Percentiles rank a stretch among this genome's conserved stretches.
phyloP scores from a whole-genome alignment of 2,113 vertebrate species.

The Pluvialis apricaria region DNA sequence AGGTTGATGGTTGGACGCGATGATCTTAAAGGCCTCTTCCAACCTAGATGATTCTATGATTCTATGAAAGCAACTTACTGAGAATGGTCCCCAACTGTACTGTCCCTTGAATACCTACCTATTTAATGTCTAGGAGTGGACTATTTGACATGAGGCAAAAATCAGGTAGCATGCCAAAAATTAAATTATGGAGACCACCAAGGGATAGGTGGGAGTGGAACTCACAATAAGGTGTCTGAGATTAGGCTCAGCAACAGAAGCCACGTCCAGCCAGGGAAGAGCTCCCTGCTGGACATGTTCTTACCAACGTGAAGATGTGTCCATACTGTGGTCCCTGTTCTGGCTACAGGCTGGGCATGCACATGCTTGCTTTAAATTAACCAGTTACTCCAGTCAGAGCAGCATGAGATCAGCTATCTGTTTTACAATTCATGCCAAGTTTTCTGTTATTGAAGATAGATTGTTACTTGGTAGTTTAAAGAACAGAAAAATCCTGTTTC shows the following conservation, averaged over 20 bases:
- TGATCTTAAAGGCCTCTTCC: background rate
- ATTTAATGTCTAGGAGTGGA: fast-evolving
- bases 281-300: background rate
- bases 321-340: background rate
- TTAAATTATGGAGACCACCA: background rate
- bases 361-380: background rate
- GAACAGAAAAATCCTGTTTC: background rate
- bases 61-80: background rate
- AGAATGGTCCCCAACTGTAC: background rate
- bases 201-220: background rate
- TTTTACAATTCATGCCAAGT: background rate
- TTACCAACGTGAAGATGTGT: background rate
- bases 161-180: background rate
- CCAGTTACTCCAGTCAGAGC: background rate
- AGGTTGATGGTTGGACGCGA: background rate
- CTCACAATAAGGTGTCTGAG: background rate
- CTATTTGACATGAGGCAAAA: background rate
- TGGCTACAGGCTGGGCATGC: background rate
- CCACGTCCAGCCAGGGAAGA: background rate
- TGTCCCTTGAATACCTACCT: background rate
- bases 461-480: background rate
- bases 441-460: background rate
- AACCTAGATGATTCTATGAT: background rate
- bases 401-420: background rate
- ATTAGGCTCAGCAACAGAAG: background rate